Evolutionary conservation across 1,140 invertebrate genomes (phyloP), one percentile per base, ranked within the genome.

Genomic region (Nephila pilipes): DNA sequence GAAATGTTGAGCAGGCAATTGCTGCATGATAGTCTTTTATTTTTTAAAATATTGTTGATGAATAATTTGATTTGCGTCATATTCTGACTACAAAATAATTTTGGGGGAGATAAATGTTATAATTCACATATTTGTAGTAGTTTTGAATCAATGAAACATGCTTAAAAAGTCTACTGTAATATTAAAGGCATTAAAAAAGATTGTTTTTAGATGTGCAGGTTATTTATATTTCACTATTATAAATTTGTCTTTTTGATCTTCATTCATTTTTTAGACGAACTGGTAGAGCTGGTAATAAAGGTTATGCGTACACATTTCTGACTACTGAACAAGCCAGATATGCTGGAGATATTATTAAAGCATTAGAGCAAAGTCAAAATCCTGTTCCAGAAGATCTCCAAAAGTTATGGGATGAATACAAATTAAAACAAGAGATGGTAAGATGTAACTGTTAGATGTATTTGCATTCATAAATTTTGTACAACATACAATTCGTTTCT

Each of bases 241-340:
- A 36, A 25, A 6, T 65, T 65, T 32, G 5, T 75, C 10, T 32
- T 22, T 60, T 14, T 46, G 4, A 46, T 46, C 0, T 46, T 1
- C n/a, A 25, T 29, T n/a, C 3, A 22, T 83, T 83, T 54, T 83
- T 8, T 29, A 96, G 96, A 14, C 95, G 97, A 57, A 97, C 97
- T 22, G 97, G 97, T 46, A 95, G 99, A 81, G 99, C 99, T 38
- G 99, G 99, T 5, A 99, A 99, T 95, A 99, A 99, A 95, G 99
- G 99, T 29, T 96, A 94, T 95, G 99, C 99, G 0, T 99, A 98
- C 95, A 99, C 99, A 0, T 99, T 99, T 95, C 97, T 99, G 16
- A 99, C 99, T 0, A 97, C 97, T 0, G 99, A 99, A 91, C 99
- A 99, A 95, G 98, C 98, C 46, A 96, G 97, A 65, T 98, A 99